These are phyloP conservation scores for Ramazzottius varieornatus DNA, from an alignment of 2,888 invertebrate species.

Conservation along the genomic window DNA sequence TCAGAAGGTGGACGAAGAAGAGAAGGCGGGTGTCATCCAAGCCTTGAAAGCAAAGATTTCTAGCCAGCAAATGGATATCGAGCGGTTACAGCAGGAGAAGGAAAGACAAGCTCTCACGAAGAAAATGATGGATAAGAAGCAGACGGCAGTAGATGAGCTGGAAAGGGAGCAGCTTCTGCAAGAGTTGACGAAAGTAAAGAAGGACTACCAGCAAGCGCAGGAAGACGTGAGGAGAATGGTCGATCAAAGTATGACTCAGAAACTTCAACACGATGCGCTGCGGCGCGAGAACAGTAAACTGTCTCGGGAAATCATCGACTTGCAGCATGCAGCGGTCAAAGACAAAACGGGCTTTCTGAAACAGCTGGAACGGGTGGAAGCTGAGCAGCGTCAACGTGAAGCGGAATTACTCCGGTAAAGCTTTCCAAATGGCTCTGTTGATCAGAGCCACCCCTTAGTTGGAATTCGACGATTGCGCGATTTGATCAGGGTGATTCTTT, in stretches of 20 bases:
- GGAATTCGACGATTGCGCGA: too few relatives aligned
- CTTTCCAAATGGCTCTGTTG: too few relatives aligned
- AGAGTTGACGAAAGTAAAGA: background rate
- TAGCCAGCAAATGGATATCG: background rate
- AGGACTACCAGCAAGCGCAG: background rate
- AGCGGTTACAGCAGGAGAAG: background rate
- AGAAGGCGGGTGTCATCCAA: background rate
- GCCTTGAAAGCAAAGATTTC: background rate
- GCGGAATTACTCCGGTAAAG: background rate
- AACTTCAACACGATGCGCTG: background rate
- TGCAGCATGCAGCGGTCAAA: background rate
- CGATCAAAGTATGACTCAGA: background rate
- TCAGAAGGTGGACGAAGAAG: background rate
- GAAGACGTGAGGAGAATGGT: background rate
- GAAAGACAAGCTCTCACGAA: background rate
- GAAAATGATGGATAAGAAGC: too few relatives aligned
- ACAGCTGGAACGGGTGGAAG: background rate
- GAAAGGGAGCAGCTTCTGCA: background rate
- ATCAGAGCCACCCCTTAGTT: too few relatives aligned
- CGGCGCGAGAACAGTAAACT: background rate
- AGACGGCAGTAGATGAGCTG: too few relatives aligned
- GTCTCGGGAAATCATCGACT: background rate
- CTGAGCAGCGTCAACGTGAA: background rate
- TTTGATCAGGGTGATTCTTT: too few relatives aligned
- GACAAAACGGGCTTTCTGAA: background rate